Conservation (phyloP, 2,797 vertebrate genomes). For the Anguilla marmorata region DNA sequence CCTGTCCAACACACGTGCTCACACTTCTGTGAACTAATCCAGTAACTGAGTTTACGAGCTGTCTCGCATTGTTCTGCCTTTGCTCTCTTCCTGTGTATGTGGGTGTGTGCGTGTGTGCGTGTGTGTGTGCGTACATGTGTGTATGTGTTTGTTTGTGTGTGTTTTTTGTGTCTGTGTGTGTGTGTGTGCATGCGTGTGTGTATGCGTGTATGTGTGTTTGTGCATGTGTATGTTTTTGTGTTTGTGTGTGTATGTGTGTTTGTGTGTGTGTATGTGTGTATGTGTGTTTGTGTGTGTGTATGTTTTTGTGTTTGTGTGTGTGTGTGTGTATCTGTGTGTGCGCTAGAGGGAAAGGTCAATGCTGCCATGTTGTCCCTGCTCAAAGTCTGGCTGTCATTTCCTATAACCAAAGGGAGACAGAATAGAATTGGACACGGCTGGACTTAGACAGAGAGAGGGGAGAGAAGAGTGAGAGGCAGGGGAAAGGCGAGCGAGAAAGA, state of each 20-base stretch:
- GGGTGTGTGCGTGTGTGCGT: background rate
- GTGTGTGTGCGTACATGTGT: background rate
- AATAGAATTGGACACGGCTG: background rate
- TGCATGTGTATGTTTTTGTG: background rate
- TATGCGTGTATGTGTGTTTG: background rate
- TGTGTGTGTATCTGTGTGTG: background rate
- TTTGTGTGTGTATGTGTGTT: background rate
- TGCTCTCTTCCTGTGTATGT: background rate
- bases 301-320: background rate
- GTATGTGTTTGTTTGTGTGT: background rate
- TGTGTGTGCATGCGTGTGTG: background rate
- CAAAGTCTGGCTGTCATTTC: background rate
- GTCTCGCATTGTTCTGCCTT: background rate
- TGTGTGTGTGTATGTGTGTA: background rate
- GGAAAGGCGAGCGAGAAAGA: background rate
- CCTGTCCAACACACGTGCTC: background rate
- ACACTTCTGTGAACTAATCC: background rate
- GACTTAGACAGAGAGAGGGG: constrained; percentile 2
- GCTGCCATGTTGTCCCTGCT: background rate
- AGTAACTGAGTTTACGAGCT: background rate
- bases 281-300: background rate
- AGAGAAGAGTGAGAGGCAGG: background rate
- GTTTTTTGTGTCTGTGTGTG: background rate
- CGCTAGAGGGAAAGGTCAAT: background rate
- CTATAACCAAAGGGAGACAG: background rate